phyloP scores from a whole-genome alignment of 2,113 vertebrate genomes.

The Cyanoramphus novaezelandiae region DNA sequence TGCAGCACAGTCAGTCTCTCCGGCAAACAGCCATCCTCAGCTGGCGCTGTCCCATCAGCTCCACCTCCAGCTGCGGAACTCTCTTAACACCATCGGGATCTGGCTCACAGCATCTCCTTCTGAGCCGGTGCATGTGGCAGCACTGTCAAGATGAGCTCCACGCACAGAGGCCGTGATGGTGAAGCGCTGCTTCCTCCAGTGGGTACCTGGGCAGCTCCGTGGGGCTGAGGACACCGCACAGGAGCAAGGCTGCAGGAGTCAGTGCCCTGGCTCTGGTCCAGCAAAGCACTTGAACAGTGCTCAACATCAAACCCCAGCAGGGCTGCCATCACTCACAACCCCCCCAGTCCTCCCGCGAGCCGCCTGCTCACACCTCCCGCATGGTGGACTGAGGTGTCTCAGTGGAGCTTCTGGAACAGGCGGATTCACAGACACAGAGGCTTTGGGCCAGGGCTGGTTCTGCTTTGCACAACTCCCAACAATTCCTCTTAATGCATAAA shows the following conservation, averaged over 20 bases:
- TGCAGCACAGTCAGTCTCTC: not conserved
- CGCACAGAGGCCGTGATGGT: fast-evolving
- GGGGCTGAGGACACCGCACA: not conserved
- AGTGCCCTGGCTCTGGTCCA: not conserved
- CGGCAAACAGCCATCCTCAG: not conserved
- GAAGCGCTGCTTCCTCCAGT: not conserved
- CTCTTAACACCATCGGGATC: not conserved
- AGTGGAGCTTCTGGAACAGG: not conserved
- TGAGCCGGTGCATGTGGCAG: fast-evolving
- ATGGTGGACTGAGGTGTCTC: not conserved
- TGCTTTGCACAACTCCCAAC: not conserved
- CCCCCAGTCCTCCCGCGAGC: not conserved
- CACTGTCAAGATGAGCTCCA: fast-evolving
- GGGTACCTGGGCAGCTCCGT: fast-evolving
- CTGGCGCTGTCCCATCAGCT: not conserved
- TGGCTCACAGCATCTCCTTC: not conserved
- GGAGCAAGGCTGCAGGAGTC: not conserved
- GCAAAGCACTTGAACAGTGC: not conserved
- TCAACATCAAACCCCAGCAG: not conserved
- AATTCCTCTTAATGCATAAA: not conserved
- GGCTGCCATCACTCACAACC: not conserved
- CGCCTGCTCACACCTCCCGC: fast-evolving
- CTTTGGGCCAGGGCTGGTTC: not conserved
- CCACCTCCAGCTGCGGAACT: not conserved
- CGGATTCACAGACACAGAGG: not conserved